These are phyloP conservation scores for Discoglossus pictus DNA, from an alignment of 2,797 vertebrate genomes.

Conservation along the genomic window DNA sequence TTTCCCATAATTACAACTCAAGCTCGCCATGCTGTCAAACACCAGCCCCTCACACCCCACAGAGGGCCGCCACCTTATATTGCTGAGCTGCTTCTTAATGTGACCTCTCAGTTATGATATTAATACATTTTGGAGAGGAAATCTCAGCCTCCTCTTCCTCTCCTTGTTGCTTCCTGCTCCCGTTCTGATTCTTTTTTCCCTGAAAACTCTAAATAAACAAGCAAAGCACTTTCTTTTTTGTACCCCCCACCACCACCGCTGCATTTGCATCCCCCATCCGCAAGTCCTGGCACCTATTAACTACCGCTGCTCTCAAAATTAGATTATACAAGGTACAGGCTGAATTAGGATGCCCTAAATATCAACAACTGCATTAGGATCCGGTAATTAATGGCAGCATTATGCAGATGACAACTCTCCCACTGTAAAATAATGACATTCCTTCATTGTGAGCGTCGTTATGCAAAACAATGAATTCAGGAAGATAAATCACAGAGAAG, in stretches of 20 bases:
- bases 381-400: slow-evolving; percentile 84
- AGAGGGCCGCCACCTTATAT: no score
- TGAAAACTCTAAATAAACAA: slow-evolving; percentile 70
- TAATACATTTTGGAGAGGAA: no score
- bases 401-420: slow-evolving; percentile 84
- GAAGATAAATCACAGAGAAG: slow-evolving; percentile 77
- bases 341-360: slow-evolving; percentile 81
- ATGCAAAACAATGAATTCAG: slow-evolving; percentile 81
- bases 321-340: slow-evolving; percentile 80
- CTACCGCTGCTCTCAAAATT: slow-evolving; percentile 75
- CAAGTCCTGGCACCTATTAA: slow-evolving; percentile 78
- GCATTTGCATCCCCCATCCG: slow-evolving; percentile 58
- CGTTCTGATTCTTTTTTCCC: no score
- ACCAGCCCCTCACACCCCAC: no score
- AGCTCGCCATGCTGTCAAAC: no score
- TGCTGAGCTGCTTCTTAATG: no score
- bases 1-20: no score
- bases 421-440: slow-evolving; percentile 83
- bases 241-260: slow-evolving; percentile 51
- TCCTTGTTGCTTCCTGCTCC: no score
- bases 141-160: no score
- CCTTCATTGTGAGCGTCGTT: slow-evolving; percentile 81
- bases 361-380: slow-evolving; percentile 82
- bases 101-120: no score
- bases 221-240: slow-evolving; percentile 68